Percentiles rank a stretch among this genome's conserved stretches.
phyloP scores from a whole-genome alignment of 2,888 invertebrate genomes.

The Brachyopa scutellaris region DNA sequence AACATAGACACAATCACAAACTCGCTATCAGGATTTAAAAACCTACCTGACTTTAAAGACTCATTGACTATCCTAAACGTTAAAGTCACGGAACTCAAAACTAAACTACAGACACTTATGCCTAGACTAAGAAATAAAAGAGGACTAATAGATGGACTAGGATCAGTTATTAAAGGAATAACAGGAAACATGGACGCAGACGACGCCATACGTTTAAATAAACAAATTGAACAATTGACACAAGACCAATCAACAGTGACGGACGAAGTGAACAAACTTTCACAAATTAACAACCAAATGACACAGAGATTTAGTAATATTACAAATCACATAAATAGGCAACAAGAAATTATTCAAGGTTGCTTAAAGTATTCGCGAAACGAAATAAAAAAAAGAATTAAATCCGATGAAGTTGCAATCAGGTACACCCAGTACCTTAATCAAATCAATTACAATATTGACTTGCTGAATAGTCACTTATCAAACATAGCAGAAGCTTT shows the following conservation, averaged over 20 bases:
- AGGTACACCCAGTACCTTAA: slow-evolving; percentile 14
- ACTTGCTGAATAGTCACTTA: slow-evolving; percentile 2
- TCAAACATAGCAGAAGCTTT: slow-evolving; percentile 41
- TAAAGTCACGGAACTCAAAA: slow-evolving; percentile 11
- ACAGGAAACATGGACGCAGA: slow-evolving; percentile 17
- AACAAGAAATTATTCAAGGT: slow-evolving; percentile 5
- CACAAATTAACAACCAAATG: slow-evolving; percentile 8
- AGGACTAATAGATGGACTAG: slow-evolving; percentile 2
- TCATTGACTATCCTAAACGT: not conserved
- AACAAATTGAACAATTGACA: not conserved
- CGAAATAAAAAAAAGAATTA: slow-evolving; percentile 1
- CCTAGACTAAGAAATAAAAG: slow-evolving; percentile 3
- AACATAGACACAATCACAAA: slow-evolving; percentile 2
- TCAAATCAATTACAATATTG: slow-evolving; percentile 18
- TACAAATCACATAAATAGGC: slow-evolving; percentile 15
- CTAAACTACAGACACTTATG: slow-evolving; percentile 2
- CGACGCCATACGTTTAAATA: not conserved
- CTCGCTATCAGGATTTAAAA: slow-evolving; percentile 1
- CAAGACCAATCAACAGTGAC: too few relatives aligned
- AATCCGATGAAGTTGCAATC: too few relatives aligned
- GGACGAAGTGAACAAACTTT: too few relatives aligned
- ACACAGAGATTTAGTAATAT: slow-evolving; percentile 19
- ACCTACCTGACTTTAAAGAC: not conserved
- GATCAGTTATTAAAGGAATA: not conserved
- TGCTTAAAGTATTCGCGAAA: not conserved